These are phyloP conservation scores for Procambarus clarkii DNA, from an alignment of 1,140 invertebrate genomes.

Conservation along the genomic window DNA sequence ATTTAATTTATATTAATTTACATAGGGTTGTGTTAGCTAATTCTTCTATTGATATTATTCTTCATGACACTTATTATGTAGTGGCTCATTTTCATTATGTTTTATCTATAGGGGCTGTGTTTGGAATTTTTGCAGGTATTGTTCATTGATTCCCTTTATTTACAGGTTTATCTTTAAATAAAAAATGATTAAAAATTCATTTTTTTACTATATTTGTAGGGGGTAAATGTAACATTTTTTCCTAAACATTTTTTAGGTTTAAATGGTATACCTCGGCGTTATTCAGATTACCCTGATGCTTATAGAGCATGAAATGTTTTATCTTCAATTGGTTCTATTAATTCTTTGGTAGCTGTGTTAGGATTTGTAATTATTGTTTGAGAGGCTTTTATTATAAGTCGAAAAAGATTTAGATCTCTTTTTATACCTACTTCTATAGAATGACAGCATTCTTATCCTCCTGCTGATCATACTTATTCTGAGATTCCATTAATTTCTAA, in stretches of 20 bases:
- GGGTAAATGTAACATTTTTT: slow-evolving; percentile 79
- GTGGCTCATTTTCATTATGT: slow-evolving; percentile 85
- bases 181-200: slow-evolving; percentile 18
- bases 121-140: slow-evolving; percentile 76
- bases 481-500: slow-evolving; percentile 78
- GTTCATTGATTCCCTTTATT: slow-evolving; percentile 73
- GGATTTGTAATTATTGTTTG: slow-evolving; percentile 28
- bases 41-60: slow-evolving; percentile 82
- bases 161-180: slow-evolving; percentile 59
- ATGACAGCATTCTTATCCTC: too few relatives aligned
- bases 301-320: slow-evolving; percentile 78
- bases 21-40: slow-evolving; percentile 82
- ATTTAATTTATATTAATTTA: slow-evolving; percentile 78
- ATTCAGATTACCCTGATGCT: slow-evolving; percentile 83
- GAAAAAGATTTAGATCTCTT: too few relatives aligned
- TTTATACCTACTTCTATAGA: too few relatives aligned
- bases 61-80: slow-evolving; percentile 83
- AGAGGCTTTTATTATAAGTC: too few relatives aligned
- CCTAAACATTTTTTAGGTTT: slow-evolving; percentile 86
- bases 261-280: slow-evolving; percentile 84
- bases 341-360: slow-evolving; percentile 30
- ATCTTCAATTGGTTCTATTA: slow-evolving; percentile 28
- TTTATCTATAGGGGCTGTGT: slow-evolving; percentile 76
- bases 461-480: too few relatives aligned
- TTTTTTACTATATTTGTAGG: slow-evolving; percentile 14